phyloP scores from a whole-genome alignment of 2,797 vertebrate species.

The Eidolon dupreanum region DNA sequence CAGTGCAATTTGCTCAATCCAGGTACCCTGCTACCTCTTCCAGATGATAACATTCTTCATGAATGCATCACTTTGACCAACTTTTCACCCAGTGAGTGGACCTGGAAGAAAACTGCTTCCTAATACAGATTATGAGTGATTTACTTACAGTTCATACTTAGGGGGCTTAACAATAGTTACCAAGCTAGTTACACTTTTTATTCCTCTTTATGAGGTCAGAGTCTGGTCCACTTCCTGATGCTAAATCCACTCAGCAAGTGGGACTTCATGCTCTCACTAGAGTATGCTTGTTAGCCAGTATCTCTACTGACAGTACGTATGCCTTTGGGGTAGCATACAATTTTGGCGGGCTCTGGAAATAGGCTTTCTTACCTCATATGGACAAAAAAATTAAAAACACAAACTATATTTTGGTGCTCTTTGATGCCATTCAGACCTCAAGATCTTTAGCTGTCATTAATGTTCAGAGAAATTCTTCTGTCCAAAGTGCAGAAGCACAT shows the following conservation, averaged over 20 bases:
- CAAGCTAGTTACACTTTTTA: not conserved
- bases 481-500: not conserved
- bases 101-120: not conserved
- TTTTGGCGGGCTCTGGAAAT: not conserved
- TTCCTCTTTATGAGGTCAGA: not conserved
- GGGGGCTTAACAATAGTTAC: not conserved
- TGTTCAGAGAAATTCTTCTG: not conserved
- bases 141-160: not conserved
- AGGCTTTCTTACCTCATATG: not conserved
- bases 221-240: not conserved
- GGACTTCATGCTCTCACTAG: not conserved
- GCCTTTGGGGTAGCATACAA: not conserved
- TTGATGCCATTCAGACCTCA: not conserved
- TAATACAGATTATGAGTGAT: not conserved
- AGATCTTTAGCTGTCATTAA: not conserved
- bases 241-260: not conserved
- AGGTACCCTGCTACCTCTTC: not conserved
- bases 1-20: not conserved
- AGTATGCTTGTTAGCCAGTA: not conserved
- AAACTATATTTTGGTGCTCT: not conserved
- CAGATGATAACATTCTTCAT: not conserved
- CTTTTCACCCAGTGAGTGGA: not conserved
- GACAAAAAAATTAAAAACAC: not conserved
- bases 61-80: not conserved
- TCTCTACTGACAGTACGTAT: not conserved